Evolutionary conservation across 1,140 invertebrate species (phyloP).

Genomic region (Mizuhopecten yessoensis): DNA sequence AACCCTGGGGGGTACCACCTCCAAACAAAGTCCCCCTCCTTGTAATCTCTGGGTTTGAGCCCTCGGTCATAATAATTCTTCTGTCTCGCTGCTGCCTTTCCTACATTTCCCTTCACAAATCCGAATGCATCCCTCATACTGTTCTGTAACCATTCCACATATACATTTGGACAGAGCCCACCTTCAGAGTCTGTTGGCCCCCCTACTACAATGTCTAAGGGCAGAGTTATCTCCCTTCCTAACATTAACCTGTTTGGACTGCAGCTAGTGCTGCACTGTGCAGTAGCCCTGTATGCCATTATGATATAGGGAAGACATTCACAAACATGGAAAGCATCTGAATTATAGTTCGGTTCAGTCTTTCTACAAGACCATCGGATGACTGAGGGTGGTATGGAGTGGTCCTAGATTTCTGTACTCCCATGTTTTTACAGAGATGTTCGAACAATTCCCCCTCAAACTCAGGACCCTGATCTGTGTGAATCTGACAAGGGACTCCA

Average conservation of each 20-base stretch:
- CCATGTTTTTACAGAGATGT: conserved; percentile 52
- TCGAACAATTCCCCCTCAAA: conserved; percentile 58
- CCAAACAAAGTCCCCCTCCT: conserved; percentile 41
- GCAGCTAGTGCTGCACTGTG: conserved; percentile 50
- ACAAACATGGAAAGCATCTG: conserved; percentile 64
- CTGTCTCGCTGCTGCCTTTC: conserved; percentile 42
- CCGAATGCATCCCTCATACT: conserved; percentile 42
- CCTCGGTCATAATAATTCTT: conserved; percentile 58
- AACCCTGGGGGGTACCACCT: conserved; percentile 42
- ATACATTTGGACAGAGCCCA: conserved; percentile 56
- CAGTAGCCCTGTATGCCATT: conserved; percentile 44
- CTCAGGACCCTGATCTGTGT: conserved; percentile 61
- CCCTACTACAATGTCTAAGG: conserved; percentile 63
- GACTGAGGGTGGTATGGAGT: too few species aligned
- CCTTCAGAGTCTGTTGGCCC: conserved; percentile 6
- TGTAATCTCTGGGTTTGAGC: conserved; percentile 45
- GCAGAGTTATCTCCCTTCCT: conserved; percentile 60
- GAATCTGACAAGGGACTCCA: conserved; percentile 62
- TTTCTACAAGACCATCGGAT: conserved; percentile 78
- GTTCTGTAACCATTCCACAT: conserved; percentile 64
- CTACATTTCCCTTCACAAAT: background rate
- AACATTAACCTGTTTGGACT: conserved; percentile 64
- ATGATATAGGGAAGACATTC: conserved; percentile 58
- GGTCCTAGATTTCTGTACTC: conserved; percentile 60
- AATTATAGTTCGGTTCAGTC: conserved; percentile 74